Evolutionary conservation across 1,140 invertebrate genomes (phyloP), one percentile per base, ranked within the genome.

Genomic region (Lanistes nyassanus): DNA sequence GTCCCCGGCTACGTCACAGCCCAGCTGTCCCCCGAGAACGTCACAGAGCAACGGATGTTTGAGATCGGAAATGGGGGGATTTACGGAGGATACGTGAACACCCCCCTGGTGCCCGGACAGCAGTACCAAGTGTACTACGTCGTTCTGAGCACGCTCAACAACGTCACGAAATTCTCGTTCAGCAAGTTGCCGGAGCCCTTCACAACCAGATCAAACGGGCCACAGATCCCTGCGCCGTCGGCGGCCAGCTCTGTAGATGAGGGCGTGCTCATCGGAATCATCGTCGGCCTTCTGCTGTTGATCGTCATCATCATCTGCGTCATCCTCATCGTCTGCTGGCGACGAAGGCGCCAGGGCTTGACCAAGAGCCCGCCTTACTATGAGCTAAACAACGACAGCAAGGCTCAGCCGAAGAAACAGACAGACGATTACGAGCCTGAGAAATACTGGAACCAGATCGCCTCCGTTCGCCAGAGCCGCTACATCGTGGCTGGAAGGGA

Each of bases 391-490:
- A 66, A 80, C 36, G 56, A 77, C 23, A 42, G 75, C 39, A 75
- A 74, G 39, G 66, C 70, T 26, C 65, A 51, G 31, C 37, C 64
- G 16, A 56, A 62, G 2, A 53, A 55, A 56, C 42, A 64, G 11
- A 55, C n/a, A 21, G 72, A 77, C 26, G 66, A 71, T 16, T 76
- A 76, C 39, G 76, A 80, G n/a, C 74, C 74, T 21, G 79, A 82
- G 31, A 84, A 82, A 53, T 82, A 84, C 74, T 88, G 87, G 87
- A 88, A 82, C 73, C 79, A 80, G 26, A 83, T 83, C 19, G 77
- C 82, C 51, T 84, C 84, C 3, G 53, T 84, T 2, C 72, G 82
- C 37, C 80, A 85, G 65, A 82, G 82, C 58, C 76, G 86, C 6
- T 82, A 84, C 76, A 84, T 86, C 23, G 74, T 84, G 7, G 80